These are phyloP conservation scores for Hystrix cristata DNA, from an alignment of 2,113 vertebrate species.

Conservation along the genomic window DNA sequence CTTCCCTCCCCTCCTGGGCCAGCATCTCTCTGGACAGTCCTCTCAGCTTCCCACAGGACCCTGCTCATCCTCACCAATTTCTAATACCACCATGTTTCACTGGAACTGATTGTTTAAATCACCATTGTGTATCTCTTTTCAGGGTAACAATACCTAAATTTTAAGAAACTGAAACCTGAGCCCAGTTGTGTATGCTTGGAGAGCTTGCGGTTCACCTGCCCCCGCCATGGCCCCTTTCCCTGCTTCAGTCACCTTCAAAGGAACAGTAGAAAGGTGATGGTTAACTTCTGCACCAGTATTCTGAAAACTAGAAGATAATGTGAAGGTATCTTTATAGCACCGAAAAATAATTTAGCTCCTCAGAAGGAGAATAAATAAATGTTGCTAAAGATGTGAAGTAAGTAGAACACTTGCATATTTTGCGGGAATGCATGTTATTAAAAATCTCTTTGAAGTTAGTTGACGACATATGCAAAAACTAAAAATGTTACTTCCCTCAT, in stretches of 20 bases:
- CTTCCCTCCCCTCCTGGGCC: not conserved
- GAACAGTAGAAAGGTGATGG: not conserved
- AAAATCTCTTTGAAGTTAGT: not conserved
- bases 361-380: not conserved
- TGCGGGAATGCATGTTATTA: not conserved
- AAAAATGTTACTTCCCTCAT: not conserved
- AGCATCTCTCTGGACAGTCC: not conserved
- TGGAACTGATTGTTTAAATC: not conserved
- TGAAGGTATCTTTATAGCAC: not conserved
- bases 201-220: not conserved
- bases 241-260: not conserved
- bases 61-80: not conserved
- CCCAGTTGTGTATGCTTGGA: not conserved
- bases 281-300: not conserved
- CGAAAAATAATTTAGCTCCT: not conserved
- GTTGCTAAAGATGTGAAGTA: not conserved
- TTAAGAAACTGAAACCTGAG: not conserved
- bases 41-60: not conserved
- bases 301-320: constrained; percentile 13
- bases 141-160: not conserved
- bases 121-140: not conserved
- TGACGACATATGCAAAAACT: not conserved
- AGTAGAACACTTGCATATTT: not conserved
- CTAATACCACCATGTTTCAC: not conserved
- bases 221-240: not conserved